phyloP scores from a whole-genome alignment of 2,888 invertebrate genomes.

The Agonopterix alstromeriana region DNA sequence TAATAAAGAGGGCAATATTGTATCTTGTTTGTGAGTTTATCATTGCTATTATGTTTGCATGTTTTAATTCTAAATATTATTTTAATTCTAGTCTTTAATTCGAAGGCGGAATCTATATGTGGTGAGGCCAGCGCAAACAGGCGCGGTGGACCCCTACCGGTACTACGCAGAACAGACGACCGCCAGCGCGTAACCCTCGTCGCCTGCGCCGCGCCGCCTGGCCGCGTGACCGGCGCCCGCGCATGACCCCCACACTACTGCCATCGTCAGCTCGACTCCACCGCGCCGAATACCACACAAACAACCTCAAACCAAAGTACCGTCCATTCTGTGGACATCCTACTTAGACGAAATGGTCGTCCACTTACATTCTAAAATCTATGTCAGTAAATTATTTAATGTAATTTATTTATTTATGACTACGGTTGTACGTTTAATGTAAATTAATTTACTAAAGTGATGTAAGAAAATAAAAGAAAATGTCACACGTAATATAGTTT shows the following conservation, averaged over 20 bases:
- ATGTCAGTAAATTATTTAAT: conserved; percentile 73
- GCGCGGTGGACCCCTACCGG: conserved; percentile 76
- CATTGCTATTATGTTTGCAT: conserved; percentile 1
- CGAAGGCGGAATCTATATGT: conserved; percentile 79
- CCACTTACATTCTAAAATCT: conserved; percentile 57
- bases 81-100: conserved; percentile 76
- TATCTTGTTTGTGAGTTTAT: not conserved
- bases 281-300: conserved; percentile 44
- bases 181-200: conserved; percentile 34
- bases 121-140: conserved; percentile 75
- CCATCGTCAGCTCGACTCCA: conserved; percentile 16
- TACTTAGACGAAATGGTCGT: conserved; percentile 47
- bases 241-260: conserved; percentile 16
- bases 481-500: conserved; percentile 49
- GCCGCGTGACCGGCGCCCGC: conserved; percentile 13
- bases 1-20: too few species aligned
- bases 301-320: conserved; percentile 70
- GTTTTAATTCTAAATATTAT: conserved; percentile 40
- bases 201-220: conserved; percentile 14
- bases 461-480: conserved; percentile 52
- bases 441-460: conserved; percentile 58
- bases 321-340: conserved; percentile 47
- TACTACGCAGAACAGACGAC: conserved; percentile 73
- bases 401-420: conserved; percentile 74
- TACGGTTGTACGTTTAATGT: conserved; percentile 60